Evolutionary conservation across 2,797 vertebrate species (phyloP).

Genomic region (Botia kubotai): DNA sequence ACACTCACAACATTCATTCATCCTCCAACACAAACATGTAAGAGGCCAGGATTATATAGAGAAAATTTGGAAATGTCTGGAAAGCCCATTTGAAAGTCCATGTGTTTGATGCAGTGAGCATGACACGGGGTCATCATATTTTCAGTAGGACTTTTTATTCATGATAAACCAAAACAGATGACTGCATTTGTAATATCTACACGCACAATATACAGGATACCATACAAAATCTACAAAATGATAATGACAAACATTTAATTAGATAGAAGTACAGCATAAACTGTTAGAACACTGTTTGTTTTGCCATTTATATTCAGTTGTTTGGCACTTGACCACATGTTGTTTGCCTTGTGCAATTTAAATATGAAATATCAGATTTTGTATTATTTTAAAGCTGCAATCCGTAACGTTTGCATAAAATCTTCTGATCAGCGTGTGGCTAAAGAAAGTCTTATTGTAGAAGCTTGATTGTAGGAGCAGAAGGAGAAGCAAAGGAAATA

Average conservation of each 20-base stretch:
- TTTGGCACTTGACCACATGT: slow-evolving; percentile 89
- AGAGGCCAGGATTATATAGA: not conserved
- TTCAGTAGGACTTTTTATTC: slow-evolving; percentile 67
- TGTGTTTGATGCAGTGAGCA: not conserved
- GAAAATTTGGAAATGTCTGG: not conserved
- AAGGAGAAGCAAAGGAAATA: not conserved
- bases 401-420: not conserved
- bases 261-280: slow-evolving; percentile 83
- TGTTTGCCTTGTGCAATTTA: slow-evolving; percentile 74
- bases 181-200: slow-evolving; percentile 81
- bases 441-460: slow-evolving; percentile 4
- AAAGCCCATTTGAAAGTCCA: not conserved
- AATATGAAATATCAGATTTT: slow-evolving; percentile 59
- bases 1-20: too few species aligned
- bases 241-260: slow-evolving; percentile 83
- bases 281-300: slow-evolving; percentile 82
- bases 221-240: slow-evolving; percentile 90
- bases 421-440: not conserved
- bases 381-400: slow-evolving; percentile 1
- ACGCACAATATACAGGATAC: slow-evolving; percentile 83
- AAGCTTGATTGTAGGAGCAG: not conserved
- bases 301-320: slow-evolving; percentile 39
- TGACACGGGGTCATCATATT: not conserved
- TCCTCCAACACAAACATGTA: not conserved
- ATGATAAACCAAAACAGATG: slow-evolving; percentile 77